Conservation (phyloP, 2,888 invertebrate species). For the Acanthopleura granulata region DNA sequence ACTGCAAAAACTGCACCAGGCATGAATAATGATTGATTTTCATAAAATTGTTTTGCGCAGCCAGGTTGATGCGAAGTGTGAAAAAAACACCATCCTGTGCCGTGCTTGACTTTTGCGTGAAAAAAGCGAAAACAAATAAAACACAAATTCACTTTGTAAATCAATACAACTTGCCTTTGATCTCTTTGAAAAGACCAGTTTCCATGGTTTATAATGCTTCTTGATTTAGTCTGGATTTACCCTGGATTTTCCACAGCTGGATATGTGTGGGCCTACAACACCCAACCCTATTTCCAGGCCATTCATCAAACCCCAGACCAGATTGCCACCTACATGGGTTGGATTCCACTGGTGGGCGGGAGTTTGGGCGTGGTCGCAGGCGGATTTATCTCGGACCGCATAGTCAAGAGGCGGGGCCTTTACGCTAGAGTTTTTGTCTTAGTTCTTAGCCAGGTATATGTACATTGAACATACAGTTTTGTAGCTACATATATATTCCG, state of each 20-base stretch:
- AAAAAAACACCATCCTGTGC: too few relatives aligned
- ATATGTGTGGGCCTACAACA: constrained; percentile 70
- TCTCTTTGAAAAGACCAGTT: too few relatives aligned
- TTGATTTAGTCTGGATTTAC: constrained; percentile 2
- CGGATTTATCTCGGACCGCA: constrained; percentile 63
- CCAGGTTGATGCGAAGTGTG: too few relatives aligned
- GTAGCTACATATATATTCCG: too few relatives aligned
- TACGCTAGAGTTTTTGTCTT: constrained; percentile 66
- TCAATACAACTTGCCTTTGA: too few relatives aligned
- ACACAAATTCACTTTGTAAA: too few relatives aligned
- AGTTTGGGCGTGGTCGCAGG: constrained; percentile 65
- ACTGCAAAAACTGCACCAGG: too few relatives aligned
- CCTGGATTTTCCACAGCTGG: constrained; percentile 60
- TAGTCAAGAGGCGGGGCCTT: constrained; percentile 64
- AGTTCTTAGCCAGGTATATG: constrained; percentile 58
- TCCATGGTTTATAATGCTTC: neutral
- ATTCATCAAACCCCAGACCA: constrained; percentile 60
- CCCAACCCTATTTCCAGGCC: constrained; percentile 67
- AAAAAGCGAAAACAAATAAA: too few relatives aligned
- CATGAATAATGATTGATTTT: too few relatives aligned
- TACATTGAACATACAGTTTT: neutral
- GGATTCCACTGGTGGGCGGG: constrained; percentile 69
- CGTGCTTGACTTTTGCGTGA: too few relatives aligned
- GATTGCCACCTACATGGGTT: constrained; percentile 67
- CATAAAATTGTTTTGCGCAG: too few relatives aligned